Evolutionary conservation across 2,113 vertebrate species (phyloP).

Genomic region (Melanostigma gelatinosum): DNA sequence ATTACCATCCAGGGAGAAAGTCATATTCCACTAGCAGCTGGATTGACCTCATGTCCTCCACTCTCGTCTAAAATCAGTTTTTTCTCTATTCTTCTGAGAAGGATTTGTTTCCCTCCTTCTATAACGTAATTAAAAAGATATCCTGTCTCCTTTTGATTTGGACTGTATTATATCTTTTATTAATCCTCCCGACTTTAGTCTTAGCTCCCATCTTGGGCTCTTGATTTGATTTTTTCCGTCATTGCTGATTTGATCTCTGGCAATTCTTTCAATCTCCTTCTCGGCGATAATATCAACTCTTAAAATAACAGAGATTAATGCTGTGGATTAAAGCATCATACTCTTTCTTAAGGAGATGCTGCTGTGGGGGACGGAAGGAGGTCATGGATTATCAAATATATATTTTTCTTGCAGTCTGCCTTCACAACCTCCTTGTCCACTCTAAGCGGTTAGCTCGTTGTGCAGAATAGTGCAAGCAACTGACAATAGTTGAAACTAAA

Average conservation of each 20-base stretch:
- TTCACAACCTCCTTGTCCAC: not conserved
- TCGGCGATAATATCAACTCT: slow-evolving; percentile 82
- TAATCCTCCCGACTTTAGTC: slow-evolving; percentile 86
- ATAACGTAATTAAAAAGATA: slow-evolving; percentile 79
- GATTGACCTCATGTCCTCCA: slow-evolving; percentile 16
- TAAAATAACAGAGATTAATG: slow-evolving; percentile 57
- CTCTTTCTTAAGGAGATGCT: slow-evolving; percentile 67
- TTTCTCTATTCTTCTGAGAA: slow-evolving; percentile 55
- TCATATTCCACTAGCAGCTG: not conserved
- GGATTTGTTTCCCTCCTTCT: slow-evolving; percentile 59
- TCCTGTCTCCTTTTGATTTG: slow-evolving; percentile 83
- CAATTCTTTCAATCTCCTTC: slow-evolving; percentile 85
- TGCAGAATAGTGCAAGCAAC: not conserved
- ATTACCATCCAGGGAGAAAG: not conserved
- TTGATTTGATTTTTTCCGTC: slow-evolving; percentile 86
- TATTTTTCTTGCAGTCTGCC: slow-evolving; percentile 59
- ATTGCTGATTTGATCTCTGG: slow-evolving; percentile 84
- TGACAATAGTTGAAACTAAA: not conserved
- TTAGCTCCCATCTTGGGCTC: slow-evolving; percentile 84
- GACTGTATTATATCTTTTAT: slow-evolving; percentile 79
- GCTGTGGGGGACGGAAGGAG: slow-evolving; percentile 28
- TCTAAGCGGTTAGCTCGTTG: slow-evolving; percentile 10
- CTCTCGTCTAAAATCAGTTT: slow-evolving; percentile 44
- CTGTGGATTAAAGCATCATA: not conserved
- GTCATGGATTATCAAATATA: slow-evolving; percentile 68